These are phyloP conservation scores for Leuciscus idus DNA, from an alignment of 2,113 vertebrate genomes.

Conservation along the genomic window DNA sequence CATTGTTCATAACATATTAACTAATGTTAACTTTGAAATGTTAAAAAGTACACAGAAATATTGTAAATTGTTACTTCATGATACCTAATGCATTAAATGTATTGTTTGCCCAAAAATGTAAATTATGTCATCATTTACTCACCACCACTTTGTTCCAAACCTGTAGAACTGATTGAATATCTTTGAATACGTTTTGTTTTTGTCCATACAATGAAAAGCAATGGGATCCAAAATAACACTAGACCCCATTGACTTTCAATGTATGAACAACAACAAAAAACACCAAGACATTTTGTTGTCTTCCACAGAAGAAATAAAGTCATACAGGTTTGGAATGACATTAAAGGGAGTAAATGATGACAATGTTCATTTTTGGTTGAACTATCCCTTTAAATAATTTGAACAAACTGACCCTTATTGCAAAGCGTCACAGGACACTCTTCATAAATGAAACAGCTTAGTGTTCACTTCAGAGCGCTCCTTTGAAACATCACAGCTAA, in stretches of 20 bases:
- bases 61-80: not conserved
- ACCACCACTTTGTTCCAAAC: not conserved
- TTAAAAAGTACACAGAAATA: not conserved
- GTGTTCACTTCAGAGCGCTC: conserved; percentile 48
- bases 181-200: not conserved
- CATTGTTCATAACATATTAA: not conserved
- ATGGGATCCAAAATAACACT: not conserved
- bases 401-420: not conserved
- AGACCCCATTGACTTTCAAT: not conserved
- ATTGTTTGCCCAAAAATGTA: not conserved
- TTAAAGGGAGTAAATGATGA: not conserved
- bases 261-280: not conserved
- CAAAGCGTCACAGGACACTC: conserved; percentile 15
- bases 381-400: not conserved
- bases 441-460: conserved; percentile 48
- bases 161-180: not conserved
- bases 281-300: not conserved
- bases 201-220: not conserved
- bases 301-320: not conserved
- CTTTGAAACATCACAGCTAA: not conserved
- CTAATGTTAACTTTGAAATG: not conserved
- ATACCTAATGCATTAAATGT: not conserved
- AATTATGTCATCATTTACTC: not conserved
- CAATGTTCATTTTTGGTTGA: not conserved
- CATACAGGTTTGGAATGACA: not conserved